These are phyloP conservation scores for Diarsia brunnea DNA, from an alignment of 2,888 invertebrate genomes.

Conservation along the genomic window DNA sequence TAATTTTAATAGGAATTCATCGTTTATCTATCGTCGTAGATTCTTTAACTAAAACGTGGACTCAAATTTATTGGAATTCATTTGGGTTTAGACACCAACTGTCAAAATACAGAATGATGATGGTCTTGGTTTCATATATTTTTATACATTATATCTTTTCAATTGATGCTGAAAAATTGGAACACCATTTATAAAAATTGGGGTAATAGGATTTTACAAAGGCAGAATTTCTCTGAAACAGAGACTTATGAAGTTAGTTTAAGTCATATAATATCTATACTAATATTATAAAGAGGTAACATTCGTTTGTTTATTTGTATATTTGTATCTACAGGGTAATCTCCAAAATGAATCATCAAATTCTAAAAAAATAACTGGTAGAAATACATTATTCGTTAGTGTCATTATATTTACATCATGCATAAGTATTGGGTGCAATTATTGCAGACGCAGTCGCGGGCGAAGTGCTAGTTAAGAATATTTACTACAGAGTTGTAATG, in stretches of 20 bases:
- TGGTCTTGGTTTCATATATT: constrained; percentile 33
- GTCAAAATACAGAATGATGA: constrained; percentile 63
- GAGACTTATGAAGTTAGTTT: not conserved
- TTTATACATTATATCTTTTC: too few relatives aligned
- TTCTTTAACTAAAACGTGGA: constrained; percentile 68
- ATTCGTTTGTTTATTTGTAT: too few relatives aligned
- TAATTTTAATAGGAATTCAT: constrained; percentile 68
- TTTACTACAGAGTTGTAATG: constrained; percentile 12
- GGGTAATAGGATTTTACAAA: not conserved
- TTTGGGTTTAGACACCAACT: constrained; percentile 65
- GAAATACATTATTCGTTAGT: too few relatives aligned
- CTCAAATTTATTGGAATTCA: constrained; percentile 70
- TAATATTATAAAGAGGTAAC: too few relatives aligned
- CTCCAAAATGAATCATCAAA: too few relatives aligned
- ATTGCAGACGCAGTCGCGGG: too few relatives aligned
- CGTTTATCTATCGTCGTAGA: constrained; percentile 74
- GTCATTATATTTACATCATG: too few relatives aligned
- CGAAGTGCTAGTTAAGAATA: not conserved
- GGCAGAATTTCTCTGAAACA: not conserved
- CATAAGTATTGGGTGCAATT: too few relatives aligned
- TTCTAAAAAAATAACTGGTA: too few relatives aligned
- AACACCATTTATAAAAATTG: not conserved
- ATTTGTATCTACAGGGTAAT: too few relatives aligned
- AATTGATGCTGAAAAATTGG: not conserved
- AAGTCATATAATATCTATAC: not conserved